Evolutionary conservation across 2,888 invertebrate species (phyloP).

Genomic region (Stictocephala bisonia): DNA sequence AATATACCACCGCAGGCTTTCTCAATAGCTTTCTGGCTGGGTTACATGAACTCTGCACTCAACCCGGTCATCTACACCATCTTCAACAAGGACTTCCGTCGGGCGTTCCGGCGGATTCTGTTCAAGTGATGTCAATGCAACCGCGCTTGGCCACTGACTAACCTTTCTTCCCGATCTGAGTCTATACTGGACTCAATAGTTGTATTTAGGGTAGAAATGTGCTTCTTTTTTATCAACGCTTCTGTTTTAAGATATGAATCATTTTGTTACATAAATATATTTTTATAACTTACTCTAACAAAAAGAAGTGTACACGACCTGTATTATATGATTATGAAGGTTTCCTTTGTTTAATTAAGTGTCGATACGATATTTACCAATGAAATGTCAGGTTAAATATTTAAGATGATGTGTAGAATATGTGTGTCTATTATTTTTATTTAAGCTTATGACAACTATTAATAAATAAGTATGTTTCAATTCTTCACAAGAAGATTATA

Average conservation of each 20-base stretch:
- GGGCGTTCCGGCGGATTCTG: slow-evolving; percentile 94
- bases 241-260: slow-evolving; percentile 1
- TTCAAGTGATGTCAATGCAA: slow-evolving; percentile 71
- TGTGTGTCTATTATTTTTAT: too few relatives aligned
- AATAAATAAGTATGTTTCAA: too few relatives aligned
- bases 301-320: too few relatives aligned
- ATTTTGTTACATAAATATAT: slow-evolving; percentile 33
- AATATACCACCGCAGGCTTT: slow-evolving; percentile 86
- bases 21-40: slow-evolving; percentile 95
- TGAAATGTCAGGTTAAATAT: too few relatives aligned
- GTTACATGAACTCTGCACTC: slow-evolving; percentile 96
- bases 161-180: slow-evolving; percentile 37
- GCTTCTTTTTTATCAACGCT: slow-evolving; percentile 26
- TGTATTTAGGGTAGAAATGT: slow-evolving; percentile 28
- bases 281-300: slow-evolving; percentile 32
- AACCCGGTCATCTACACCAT: slow-evolving; percentile 97
- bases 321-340: too few relatives aligned
- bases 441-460: too few relatives aligned
- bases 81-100: slow-evolving; percentile 97
- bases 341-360: too few relatives aligned
- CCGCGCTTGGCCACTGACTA: slow-evolving; percentile 4
- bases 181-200: slow-evolving; percentile 22
- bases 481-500: too few relatives aligned
- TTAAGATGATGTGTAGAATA: too few relatives aligned
- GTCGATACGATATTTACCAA: too few relatives aligned